Base-by-base conservation (phyloP, 2,888 invertebrate genomes). In the Patella pellucida region DNA sequence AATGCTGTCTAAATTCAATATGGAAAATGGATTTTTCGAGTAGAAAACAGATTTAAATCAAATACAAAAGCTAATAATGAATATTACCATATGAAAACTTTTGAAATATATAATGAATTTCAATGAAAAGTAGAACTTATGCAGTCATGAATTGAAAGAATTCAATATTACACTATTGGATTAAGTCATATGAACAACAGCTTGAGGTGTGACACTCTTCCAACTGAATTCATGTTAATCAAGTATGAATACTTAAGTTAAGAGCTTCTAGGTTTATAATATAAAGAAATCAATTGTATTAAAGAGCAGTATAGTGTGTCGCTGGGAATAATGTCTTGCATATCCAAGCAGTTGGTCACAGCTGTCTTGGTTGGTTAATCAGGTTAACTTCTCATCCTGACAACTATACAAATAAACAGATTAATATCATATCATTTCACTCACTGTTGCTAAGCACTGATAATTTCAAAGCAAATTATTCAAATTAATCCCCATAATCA, bases 81-180 rank as follows among this genome's bases (percentile, higher is more conserved):
- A 62, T 62, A 62, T 62, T 19, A 62, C 62, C 62, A 62, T 62
- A 62, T 62, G 62, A 62, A 62, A 62, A 62, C 62, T 62, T 62
- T 62, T 19, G 62, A 62, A 62, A 62, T 62, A 62, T 62, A 62
- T 62, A 62, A 62, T 62, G 62, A 62, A 62, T 62, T 62, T 62
- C 19, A 62, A 62, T 19, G 62, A 62, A 62, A 62, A 19, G 62
- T 62, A n/a, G 62, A 62, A 62, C n/a, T 62, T 62, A 19, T 62
- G 62, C 62, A 15, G 19, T 19, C n/a, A 62, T 62, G 62, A 62
- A 62, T 62, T 11, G 19, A 62, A 62, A 62, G 62, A 62, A 62
- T 62, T 62, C 62, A 62, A 62, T 62, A 62, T 62, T 62, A 62
- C 62, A 62, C n/a, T 62, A 62, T 62, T 62, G 62, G 62, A 62